Evolutionary conservation across 2,113 vertebrate species (phyloP).

Genomic region (Cyanocitta stelleri): DNA sequence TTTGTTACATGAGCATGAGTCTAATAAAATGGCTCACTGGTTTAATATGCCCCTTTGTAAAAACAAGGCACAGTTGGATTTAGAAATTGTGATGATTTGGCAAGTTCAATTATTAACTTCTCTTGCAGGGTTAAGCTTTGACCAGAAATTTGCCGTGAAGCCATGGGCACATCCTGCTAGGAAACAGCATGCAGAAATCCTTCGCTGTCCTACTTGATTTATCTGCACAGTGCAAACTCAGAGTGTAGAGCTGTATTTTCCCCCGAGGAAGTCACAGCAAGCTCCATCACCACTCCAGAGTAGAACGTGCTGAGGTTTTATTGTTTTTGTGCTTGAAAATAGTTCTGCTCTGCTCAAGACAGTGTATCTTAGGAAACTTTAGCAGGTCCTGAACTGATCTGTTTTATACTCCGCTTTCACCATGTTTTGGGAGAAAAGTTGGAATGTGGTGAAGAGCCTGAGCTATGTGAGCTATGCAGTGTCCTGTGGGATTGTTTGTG

Average conservation of each 20-base stretch:
- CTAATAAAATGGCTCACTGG: constrained; percentile 62
- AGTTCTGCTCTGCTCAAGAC: neutral
- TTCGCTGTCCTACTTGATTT: constrained; percentile 33
- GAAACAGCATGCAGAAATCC: constrained; percentile 33
- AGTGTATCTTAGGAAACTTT: neutral
- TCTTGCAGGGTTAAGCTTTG: constrained; percentile 44
- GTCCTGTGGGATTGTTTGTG: constrained; percentile 56
- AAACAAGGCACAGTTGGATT: constrained; percentile 30
- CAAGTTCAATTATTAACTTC: constrained; percentile 51
- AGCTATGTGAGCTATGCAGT: constrained; percentile 45
- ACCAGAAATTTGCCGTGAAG: constrained; percentile 41
- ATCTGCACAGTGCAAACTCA: neutral
- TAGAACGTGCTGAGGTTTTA: neutral
- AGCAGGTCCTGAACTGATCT: neutral
- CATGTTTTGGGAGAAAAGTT: neutral
- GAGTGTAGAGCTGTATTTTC: neutral
- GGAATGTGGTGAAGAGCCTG: neutral
- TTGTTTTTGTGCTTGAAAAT: neutral
- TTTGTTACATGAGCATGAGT: constrained; percentile 56
- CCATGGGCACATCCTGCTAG: constrained; percentile 27
- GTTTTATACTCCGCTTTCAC: neutral
- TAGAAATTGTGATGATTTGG: constrained; percentile 50
- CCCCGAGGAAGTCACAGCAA: neutral
- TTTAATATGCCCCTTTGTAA: constrained; percentile 51
- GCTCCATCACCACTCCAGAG: neutral